Evolutionary conservation across 2,113 vertebrate species (phyloP), one percentile per base, ranked within the genome.

Genomic region (Mesembrinibis cayennensis): DNA sequence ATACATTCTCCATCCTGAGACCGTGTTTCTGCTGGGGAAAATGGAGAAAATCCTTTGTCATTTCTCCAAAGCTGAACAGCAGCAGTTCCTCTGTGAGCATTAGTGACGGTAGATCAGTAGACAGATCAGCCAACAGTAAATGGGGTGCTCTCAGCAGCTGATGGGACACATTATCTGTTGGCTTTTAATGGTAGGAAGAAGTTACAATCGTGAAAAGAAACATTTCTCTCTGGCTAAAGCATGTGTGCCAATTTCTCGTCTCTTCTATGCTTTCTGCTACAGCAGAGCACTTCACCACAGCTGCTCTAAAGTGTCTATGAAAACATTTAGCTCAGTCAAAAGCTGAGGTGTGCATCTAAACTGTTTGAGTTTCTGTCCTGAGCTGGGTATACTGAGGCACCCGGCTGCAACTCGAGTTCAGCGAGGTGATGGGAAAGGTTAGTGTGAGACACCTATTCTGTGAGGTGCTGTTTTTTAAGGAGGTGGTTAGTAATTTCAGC

Each of bases 11-110:
- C 4, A 23, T 42, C 47, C 55, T 19, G 19, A 67, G 34, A 14
- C 53, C 6, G 2, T 7, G 38, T 47, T 53, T 45, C 52, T 53
- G 3, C n/a, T 47, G 55, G 30, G 30, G 69, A 29, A 62, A 76
- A 47, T 5, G 8, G 53, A 58, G 70, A 53, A 69, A 67, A 36
- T 30, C 12, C 20, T 52, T 47, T 27, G 30, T 45, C 21, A 6
- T 7, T 65, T 93, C 21, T 63, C 50, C 13, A 6, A 25, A 53
- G 49, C 34, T 22, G 40, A 78, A 6, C 0, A 18, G 72, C 59
- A 45, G 45, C 26, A 21, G 50, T 5, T 3, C 14, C 30, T 67
- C 2, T 0, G 0, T 30, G 30, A 90, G 38, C 1, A 0, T 25
- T 29, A 18, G 36, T 30, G 58, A 4, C n/a, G 3, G 40, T 12